Evolutionary conservation across 92 coral and sea anemone species (phyloP).

Genomic region (Heliopora coerulea): DNA sequence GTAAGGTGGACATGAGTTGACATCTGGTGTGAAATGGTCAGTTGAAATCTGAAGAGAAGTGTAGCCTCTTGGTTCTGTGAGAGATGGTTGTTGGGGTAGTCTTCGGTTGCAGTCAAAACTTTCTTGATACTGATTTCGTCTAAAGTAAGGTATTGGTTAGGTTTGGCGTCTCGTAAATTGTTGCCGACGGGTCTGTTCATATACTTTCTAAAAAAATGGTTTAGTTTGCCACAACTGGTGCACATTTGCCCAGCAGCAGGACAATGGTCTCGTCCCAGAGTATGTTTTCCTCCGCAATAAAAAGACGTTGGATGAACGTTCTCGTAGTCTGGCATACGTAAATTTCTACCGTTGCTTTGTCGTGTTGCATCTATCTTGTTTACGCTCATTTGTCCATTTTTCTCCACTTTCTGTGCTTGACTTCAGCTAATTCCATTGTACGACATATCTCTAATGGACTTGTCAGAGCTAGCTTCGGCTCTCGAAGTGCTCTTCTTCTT

Average conservation of each 20-base stretch:
- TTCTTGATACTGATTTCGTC: slow-evolving; percentile 21
- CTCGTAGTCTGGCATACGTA: background rate
- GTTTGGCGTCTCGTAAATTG: slow-evolving; percentile 29
- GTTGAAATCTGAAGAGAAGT: background rate
- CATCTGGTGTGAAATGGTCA: background rate
- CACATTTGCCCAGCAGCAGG: slow-evolving; percentile 55
- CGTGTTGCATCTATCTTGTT: background rate
- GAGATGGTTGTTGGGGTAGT: background rate
- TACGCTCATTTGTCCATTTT: background rate
- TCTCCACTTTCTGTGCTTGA: slow-evolving; percentile 47
- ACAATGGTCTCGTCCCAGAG: slow-evolving; percentile 27
- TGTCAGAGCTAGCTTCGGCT: slow-evolving; percentile 23
- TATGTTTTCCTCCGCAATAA: slow-evolving; percentile 54
- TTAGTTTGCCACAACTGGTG: slow-evolving; percentile 52
- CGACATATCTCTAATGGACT: slow-evolving; percentile 48
- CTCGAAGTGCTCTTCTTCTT: slow-evolving; percentile 54
- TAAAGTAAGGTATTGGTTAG: slow-evolving; percentile 12
- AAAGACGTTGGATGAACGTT: slow-evolving; percentile 39
- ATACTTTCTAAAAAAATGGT: slow-evolving; percentile 52
- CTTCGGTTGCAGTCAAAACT: background rate
- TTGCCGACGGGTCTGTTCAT: slow-evolving; percentile 7
- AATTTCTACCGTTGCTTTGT: slow-evolving; percentile 14
- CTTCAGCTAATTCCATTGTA: slow-evolving; percentile 50
- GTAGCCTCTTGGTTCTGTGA: background rate
- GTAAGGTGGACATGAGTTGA: background rate